phyloP scores from a whole-genome alignment of 2,113 vertebrate genomes.

The Urocynchramus pylzowi region DNA sequence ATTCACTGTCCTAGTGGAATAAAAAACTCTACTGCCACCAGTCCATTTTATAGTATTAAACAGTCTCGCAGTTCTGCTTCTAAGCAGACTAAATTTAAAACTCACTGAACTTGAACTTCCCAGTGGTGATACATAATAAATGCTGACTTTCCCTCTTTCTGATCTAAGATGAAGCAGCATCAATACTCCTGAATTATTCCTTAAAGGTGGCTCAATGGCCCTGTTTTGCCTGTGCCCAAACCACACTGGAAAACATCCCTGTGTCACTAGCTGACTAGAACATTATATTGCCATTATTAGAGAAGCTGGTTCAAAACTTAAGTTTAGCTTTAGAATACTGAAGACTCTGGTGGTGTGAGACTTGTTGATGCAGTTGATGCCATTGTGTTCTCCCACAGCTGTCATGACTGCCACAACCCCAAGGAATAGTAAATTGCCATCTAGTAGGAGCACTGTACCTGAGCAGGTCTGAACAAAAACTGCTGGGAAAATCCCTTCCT shows the following conservation, averaged over 20 bases:
- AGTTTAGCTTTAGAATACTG: neutral
- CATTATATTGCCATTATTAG: neutral
- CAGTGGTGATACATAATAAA: neutral
- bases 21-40: neutral
- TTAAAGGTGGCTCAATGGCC: neutral
- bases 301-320: neutral
- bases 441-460: conserved; percentile 69
- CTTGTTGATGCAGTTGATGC: neutral
- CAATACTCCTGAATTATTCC: neutral
- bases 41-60: neutral
- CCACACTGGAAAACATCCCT: neutral
- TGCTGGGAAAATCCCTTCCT: conserved; percentile 86
- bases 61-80: neutral
- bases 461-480: conserved; percentile 77
- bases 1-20: neutral
- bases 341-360: neutral
- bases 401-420: neutral
- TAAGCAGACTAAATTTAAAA: neutral
- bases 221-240: neutral
- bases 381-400: neutral
- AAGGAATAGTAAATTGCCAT: neutral
- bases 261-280: neutral
- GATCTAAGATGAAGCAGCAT: neutral
- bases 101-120: neutral
- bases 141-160: neutral